A percentile compares a stretch with the other conserved stretches of the same genome.
These are phyloP conservation scores for Sialia sialis DNA, from an alignment of 2,113 vertebrate genomes.

Conservation along the genomic window DNA sequence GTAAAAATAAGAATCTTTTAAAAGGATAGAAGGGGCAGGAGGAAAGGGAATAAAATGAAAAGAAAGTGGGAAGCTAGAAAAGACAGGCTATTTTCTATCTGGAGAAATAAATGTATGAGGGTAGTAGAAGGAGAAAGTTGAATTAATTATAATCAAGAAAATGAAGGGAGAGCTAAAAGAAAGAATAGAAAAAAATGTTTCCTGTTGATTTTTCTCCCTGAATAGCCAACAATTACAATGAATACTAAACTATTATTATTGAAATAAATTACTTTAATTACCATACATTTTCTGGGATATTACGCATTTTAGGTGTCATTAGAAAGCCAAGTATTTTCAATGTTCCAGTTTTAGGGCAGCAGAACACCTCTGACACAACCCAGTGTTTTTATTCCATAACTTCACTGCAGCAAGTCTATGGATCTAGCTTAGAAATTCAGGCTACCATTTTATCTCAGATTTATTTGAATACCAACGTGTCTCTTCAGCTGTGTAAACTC, in stretches of 20 bases:
- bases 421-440: not conserved
- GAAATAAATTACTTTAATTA: not conserved
- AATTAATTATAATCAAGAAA: not conserved
- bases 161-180: not conserved
- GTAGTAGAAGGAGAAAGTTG: not conserved
- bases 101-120: not conserved
- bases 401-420: not conserved
- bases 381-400: not conserved
- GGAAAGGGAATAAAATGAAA: not conserved
- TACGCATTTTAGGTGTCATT: not conserved
- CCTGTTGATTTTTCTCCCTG: not conserved
- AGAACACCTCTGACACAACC: not conserved
- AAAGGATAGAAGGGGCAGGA: not conserved
- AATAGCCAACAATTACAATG: not conserved
- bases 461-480: not conserved
- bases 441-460: not conserved
- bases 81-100: not conserved
- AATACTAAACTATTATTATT: not conserved
- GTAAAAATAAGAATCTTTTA: slow-evolving; percentile 32
- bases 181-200: not conserved
- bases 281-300: not conserved
- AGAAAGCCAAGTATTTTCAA: not conserved
- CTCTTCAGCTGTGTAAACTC: slow-evolving; percentile 2
- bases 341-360: not conserved
- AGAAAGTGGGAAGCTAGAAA: not conserved